Conservation (phyloP, 1,140 invertebrate genomes). For the Dufourea novaeangliae region DNA sequence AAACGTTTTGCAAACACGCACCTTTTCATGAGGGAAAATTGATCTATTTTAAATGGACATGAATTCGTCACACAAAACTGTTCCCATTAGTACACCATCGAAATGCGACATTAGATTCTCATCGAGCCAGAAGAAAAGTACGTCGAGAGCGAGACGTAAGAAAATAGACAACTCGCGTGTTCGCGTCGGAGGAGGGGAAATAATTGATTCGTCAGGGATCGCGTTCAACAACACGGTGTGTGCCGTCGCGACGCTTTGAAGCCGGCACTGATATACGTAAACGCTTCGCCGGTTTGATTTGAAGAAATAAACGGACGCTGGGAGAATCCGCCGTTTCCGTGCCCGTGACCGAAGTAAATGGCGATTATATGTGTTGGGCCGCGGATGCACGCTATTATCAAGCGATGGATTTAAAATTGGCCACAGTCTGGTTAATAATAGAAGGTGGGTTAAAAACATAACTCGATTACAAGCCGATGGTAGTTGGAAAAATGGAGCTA, state of each 20-base stretch:
- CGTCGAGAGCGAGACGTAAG: background rate
- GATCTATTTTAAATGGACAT: no score
- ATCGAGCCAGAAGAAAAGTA: background rate
- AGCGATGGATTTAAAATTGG: background rate
- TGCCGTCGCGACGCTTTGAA: conserved; percentile 60
- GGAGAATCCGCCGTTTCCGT: background rate
- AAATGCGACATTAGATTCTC: background rate
- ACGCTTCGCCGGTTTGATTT: conserved; percentile 29
- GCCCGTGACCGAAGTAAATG: background rate
- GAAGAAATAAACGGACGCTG: conserved; percentile 51
- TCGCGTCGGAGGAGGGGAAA: conserved; percentile 21
- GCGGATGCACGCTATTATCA: background rate
- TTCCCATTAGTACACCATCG: background rate
- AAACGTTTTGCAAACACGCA: no score
- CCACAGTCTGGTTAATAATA: background rate
- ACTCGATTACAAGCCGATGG: no score
- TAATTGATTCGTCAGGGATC: conserved; percentile 67
- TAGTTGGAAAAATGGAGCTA: no score
- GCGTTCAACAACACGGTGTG: conserved; percentile 58
- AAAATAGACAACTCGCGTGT: conserved; percentile 62
- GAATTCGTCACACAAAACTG: no score
- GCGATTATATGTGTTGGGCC: background rate
- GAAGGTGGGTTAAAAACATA: background rate
- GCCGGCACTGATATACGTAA: conserved; percentile 41
- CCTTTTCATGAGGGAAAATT: no score